Conservation (phyloP, 2,888 invertebrate genomes). For the Gasteruption jaculator region DNA sequence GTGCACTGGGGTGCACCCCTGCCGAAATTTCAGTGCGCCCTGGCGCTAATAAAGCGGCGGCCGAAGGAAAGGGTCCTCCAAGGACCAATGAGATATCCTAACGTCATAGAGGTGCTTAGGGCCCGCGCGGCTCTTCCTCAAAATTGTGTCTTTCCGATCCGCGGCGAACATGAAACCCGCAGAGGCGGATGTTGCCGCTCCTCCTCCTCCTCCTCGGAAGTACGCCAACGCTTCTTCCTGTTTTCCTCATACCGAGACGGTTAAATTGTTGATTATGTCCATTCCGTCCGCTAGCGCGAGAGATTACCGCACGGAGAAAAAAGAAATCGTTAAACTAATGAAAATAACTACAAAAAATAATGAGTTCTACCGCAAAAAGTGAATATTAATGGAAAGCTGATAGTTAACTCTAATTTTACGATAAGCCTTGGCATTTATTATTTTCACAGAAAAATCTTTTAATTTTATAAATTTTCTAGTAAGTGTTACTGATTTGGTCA, state of each 20-base stretch:
- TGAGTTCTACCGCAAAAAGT: not conserved
- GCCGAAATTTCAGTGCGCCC: slow-evolving; percentile 37
- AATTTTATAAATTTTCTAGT: too few species aligned
- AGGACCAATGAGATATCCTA: slow-evolving; percentile 43
- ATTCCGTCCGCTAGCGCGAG: slow-evolving; percentile 45
- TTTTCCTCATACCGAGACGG: slow-evolving; percentile 38
- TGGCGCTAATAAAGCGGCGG: slow-evolving; percentile 38
- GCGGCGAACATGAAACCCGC: slow-evolving; percentile 37
- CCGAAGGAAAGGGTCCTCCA: slow-evolving; percentile 43
- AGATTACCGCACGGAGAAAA: slow-evolving; percentile 34
- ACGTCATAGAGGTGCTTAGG: slow-evolving; percentile 46
- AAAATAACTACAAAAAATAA: not conserved
- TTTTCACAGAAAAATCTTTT: too few species aligned
- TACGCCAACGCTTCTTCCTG: slow-evolving; percentile 20
- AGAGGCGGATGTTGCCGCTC: slow-evolving; percentile 20
- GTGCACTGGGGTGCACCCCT: slow-evolving; percentile 23
- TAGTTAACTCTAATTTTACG: too few species aligned
- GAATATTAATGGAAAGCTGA: slow-evolving; percentile 4
- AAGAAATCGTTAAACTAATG: too few species aligned
- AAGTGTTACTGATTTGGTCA: too few species aligned
- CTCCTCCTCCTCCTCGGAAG: not conserved
- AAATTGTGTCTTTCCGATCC: slow-evolving; percentile 51
- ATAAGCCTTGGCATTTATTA: too few species aligned
- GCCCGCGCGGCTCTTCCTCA: slow-evolving; percentile 51
- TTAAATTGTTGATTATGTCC: slow-evolving; percentile 52